phyloP scores from a whole-genome alignment of 2,888 invertebrate genomes.

The Stenchaetothrips biformis region DNA sequence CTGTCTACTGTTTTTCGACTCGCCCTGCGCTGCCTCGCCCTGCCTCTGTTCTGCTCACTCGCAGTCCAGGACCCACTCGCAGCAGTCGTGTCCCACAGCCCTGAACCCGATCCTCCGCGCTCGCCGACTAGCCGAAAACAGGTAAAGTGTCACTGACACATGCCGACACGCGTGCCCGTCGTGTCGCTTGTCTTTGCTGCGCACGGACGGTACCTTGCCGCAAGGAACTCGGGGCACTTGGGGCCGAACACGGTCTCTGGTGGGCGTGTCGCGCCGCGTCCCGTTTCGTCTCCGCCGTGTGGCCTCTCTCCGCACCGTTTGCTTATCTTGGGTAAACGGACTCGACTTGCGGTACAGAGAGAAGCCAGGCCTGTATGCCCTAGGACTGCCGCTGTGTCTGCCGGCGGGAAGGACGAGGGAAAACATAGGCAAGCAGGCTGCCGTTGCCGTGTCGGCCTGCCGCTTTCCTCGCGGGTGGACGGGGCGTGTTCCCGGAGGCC shows the following conservation, averaged over 20 bases:
- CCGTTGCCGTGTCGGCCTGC: neutral
- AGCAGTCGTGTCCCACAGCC: neutral
- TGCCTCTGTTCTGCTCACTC: neutral
- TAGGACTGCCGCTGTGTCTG: no score
- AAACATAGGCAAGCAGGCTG: no score
- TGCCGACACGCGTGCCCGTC: neutral
- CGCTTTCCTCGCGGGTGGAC: neutral
- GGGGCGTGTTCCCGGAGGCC: neutral
- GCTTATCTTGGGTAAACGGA: no score
- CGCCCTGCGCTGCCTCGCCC: neutral
- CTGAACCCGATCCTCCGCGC: neutral
- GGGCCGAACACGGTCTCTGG: neutral
- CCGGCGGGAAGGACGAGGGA: no score
- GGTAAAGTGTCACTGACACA: no score
- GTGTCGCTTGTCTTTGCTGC: neutral
- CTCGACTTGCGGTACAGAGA: no score
- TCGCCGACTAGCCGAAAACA: neutral
- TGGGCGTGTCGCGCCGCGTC: neutral
- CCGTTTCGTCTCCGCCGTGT: neutral
- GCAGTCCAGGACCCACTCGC: neutral
- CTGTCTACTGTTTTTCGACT: neutral
- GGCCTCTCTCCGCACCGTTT: no score
- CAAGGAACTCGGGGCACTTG: no score
- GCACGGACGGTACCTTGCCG: neutral
- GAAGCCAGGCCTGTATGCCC: no score